Evolutionary conservation across 2,113 vertebrate species (phyloP).

Genomic region (Barnardius zonarius): DNA sequence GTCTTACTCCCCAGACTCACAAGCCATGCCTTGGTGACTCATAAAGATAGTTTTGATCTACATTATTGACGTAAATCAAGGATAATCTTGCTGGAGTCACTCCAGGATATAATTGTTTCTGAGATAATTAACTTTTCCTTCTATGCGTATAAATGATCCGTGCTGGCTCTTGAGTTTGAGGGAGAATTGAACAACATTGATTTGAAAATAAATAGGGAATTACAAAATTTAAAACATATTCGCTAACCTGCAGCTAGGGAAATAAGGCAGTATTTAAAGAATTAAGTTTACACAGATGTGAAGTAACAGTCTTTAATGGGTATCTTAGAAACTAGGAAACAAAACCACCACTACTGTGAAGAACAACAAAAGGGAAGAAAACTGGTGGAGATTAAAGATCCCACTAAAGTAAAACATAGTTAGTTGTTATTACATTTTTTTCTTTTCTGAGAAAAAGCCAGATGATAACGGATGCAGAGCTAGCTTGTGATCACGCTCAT

Average conservation of each 20-base stretch:
- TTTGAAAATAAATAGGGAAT: conserved; percentile 68
- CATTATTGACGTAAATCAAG: conserved; percentile 46
- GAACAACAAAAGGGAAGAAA: background rate
- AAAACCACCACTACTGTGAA: background rate
- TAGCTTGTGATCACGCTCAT: conserved; percentile 81
- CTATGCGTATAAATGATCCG: conserved; percentile 17
- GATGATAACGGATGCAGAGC: conserved; percentile 67
- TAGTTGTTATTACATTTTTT: conserved; percentile 29
- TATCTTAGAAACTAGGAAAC: conserved; percentile 30
- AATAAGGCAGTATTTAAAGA: conserved; percentile 58
- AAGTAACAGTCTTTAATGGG: conserved; percentile 16
- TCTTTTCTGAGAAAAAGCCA: conserved; percentile 63
- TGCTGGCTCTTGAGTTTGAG: conserved; percentile 21
- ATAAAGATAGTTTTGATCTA: background rate
- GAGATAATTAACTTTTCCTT: conserved; percentile 21
- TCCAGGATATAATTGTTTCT: conserved; percentile 51
- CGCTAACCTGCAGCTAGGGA: conserved; percentile 40
- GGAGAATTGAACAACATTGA: conserved; percentile 38
- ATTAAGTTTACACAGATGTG: conserved; percentile 55
- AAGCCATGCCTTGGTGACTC: background rate
- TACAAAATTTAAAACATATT: conserved; percentile 36
- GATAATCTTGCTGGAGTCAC: conserved; percentile 40
- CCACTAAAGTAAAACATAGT: background rate
- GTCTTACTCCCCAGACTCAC: background rate
- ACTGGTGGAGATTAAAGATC: conserved; percentile 38